phyloP scores from a whole-genome alignment of 64 coral and sea anemone species.

The Actinia tenebrosa region DNA sequence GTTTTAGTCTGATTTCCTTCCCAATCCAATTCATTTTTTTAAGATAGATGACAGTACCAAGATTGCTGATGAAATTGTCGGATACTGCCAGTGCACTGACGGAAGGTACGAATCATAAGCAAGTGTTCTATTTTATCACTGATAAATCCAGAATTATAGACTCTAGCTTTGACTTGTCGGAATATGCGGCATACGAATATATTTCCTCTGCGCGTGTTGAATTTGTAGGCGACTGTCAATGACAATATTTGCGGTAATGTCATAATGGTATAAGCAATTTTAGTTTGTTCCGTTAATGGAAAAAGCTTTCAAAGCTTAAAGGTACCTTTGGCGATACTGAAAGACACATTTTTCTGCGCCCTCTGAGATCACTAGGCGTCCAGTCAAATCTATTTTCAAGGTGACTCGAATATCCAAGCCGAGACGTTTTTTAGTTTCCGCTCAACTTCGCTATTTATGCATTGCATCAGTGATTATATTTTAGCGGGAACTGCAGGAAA shows the following conservation, averaged over 20 bases:
- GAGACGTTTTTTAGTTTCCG: not conserved
- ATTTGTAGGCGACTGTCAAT: not conserved
- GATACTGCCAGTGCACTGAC: conserved; percentile 1
- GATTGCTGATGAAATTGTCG: conserved; percentile 4
- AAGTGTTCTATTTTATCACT: not conserved
- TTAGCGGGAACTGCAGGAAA: no score
- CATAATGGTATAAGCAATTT: not conserved
- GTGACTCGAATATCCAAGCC: not conserved
- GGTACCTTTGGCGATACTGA: conserved; percentile 1
- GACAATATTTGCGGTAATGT: not conserved
- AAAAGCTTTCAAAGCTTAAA: not conserved
- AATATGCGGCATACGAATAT: not conserved
- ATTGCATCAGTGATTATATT: no score
- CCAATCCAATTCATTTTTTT: not conserved
- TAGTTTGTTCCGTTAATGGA: not conserved
- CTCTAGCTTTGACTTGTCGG: not conserved
- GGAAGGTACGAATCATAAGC: conserved; percentile 11
- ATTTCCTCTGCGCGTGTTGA: not conserved
- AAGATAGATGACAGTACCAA: conserved; percentile 2
- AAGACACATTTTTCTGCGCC: not conserved
- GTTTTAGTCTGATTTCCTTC: not conserved
- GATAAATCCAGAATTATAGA: not conserved
- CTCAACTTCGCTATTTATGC: no score
- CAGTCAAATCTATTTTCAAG: not conserved
- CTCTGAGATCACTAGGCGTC: not conserved